These are phyloP conservation scores for rabbit (Oryctolagus cuniculus) DNA, from an alignment of 2,113 vertebrate genomes.

Conservation along the genomic window mOryCun1.1 NC_091438.1:17906001-17906500, in stretches of 20 bases:
- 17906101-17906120: neutral
- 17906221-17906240: neutral
- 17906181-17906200: neutral
- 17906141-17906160: neutral
- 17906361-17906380: neutral
- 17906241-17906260: neutral
- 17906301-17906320: neutral
- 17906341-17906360: neutral
- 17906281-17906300: neutral
- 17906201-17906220: neutral
- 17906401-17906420: neutral
- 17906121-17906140: neutral
- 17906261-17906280: neutral
- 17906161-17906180: fast-evolving
- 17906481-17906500: fast-evolving
- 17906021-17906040: no score
- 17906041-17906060: no score
- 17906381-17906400: neutral
- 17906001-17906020: no score
- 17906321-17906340: neutral
- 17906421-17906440: neutral
- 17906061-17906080: no score
- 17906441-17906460: fast-evolving
- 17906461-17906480: neutral
- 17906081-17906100: no score